Evolutionary conservation across 2,888 invertebrate genomes (phyloP), one percentile per base, ranked within the genome.

Genomic region (Ichneumoninae sp.): DNA sequence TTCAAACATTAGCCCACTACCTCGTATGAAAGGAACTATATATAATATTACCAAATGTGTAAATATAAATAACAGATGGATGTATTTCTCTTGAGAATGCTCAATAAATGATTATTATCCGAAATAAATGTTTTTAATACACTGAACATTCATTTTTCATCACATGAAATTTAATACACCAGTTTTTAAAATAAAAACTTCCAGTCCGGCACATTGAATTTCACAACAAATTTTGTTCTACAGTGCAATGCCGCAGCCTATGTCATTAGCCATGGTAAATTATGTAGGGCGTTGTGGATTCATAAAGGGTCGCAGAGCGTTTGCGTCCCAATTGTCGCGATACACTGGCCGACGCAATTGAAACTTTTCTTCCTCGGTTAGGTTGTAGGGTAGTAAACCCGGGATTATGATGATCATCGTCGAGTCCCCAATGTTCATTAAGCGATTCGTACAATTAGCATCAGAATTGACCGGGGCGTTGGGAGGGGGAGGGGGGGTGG

Each of bases 281-380:
- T 0, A 4, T 26, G 0, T 57, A n/a, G 1, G 10, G 19, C 22
- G 22, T 0, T 26, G 26, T 10, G 26, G 2, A 5, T 8, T 30
- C 6, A 33, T n/a, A 16, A 0, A 62, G 33, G 13, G 7, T 62
- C 30, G 30, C 30, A 33, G 30, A 33, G 16, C 33, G 6, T 26
- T 6, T 16, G 16, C 33, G n/a, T 13, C 54, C 19, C 22, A 10
- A 72, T 60, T 57, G 16, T 19, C 19, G 7, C 22, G 1, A 72
- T n/a, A 70, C 44, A 69, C 44, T 65, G 33, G 3, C 26, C 52
- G 78, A 83, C 71, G 68, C 52, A 78, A 78, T 66, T 83, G 74
- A 85, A 86, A 79, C 10, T 81, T 65, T 75, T 57, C 52, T 8
- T 40, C 16, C 16, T 26, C 26, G 13, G 26, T 33, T 57, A 19